These are phyloP conservation scores for Heliconius ethilla DNA, from an alignment of 2,888 invertebrate genomes.

Conservation along the genomic window DNA sequence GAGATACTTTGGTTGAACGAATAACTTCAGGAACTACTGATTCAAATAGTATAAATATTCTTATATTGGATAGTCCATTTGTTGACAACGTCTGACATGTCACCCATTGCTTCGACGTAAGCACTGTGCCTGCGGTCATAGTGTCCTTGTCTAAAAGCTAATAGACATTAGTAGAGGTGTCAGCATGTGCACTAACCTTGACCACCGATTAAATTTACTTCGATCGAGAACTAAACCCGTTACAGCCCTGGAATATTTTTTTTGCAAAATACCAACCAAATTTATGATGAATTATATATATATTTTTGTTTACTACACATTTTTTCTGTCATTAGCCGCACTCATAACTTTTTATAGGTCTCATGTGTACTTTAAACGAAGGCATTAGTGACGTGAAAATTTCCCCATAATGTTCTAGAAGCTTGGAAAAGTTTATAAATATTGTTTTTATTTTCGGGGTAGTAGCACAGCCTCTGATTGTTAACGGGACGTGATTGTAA, in stretches of 20 bases:
- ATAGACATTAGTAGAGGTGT: not conserved
- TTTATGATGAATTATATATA: conserved; percentile 6
- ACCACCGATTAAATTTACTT: not conserved
- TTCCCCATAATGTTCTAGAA: not conserved
- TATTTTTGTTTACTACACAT: not conserved
- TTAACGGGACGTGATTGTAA: not conserved
- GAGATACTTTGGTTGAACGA: no score
- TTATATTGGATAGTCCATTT: no score
- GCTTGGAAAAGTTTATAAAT: conserved; percentile 3
- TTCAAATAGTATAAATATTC: no score
- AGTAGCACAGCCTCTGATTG: not conserved
- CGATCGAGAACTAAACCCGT: not conserved
- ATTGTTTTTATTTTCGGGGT: not conserved
- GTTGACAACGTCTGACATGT: no score
- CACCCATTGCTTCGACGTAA: no score
- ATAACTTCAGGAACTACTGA: no score
- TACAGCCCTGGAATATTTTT: not conserved
- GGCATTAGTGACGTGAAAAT: conserved; percentile 22
- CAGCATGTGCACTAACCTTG: not conserved
- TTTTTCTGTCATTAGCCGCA: conserved; percentile 20
- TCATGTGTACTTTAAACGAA: conserved; percentile 24
- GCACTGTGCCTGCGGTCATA: no score
- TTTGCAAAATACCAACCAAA: not conserved
- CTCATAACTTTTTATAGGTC: conserved; percentile 30
- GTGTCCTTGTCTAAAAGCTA: no score